Percentiles rank a stretch among this genome's conserved stretches.
These are phyloP conservation scores for Myoxocephalus aenaeus DNA, from an alignment of 2,797 vertebrate genomes.

Conservation along the genomic window DNA sequence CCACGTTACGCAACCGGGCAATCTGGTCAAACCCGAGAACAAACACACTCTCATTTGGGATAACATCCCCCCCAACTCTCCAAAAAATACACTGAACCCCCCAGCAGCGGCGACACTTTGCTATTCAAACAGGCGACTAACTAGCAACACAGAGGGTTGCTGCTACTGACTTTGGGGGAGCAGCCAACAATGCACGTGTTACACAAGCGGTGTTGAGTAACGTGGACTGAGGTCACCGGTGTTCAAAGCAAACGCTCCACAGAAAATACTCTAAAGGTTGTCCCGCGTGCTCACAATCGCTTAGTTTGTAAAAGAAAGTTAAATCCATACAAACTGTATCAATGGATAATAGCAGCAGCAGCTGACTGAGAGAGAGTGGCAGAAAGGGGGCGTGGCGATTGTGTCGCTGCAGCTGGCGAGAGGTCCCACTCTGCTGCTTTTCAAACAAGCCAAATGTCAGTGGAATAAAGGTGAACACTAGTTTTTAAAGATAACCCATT, in stretches of 20 bases:
- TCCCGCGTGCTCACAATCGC: rapidly evolving
- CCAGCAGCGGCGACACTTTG: too few species aligned
- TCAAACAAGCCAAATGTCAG: background rate
- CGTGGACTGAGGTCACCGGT: background rate
- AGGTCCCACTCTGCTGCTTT: slow-evolving; percentile 38
- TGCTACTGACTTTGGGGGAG: background rate
- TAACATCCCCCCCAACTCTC: slow-evolving; percentile 28
- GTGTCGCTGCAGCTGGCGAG: background rate
- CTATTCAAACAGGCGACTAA: rapidly evolving
- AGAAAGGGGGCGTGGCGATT: background rate
- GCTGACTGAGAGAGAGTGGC: too few species aligned
- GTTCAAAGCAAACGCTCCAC: background rate
- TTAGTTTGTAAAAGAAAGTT: rapidly evolving
- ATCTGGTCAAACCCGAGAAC: slow-evolving; percentile 19
- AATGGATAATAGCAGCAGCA: background rate
- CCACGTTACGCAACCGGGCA: background rate
- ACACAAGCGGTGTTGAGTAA: slow-evolving; percentile 42
- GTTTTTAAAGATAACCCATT: background rate
- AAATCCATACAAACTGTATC: background rate
- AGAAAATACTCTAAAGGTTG: too few species aligned
- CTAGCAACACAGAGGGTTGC: background rate
- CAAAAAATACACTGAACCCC: background rate
- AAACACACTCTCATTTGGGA: slow-evolving; percentile 1
- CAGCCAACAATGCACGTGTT: slow-evolving; percentile 4
- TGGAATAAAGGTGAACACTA: background rate